Base-by-base conservation (phyloP, 2,888 invertebrate species). In the Apamea crenata region DNA sequence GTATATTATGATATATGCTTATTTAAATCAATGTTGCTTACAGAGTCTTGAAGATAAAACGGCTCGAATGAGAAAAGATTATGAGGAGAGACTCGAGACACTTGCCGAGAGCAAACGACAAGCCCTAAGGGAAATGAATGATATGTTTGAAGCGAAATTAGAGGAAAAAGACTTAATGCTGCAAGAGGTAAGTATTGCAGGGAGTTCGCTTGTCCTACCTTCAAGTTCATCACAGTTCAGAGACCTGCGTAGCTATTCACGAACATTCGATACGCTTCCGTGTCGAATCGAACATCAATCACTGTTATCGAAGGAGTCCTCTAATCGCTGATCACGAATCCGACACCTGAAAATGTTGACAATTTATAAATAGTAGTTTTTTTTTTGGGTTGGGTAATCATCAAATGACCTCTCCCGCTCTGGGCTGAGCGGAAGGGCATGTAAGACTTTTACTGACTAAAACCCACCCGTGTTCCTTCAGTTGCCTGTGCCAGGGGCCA, bases 21-120 rank as follows among this genome's bases (percentile, higher is more conserved):
- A 73, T 61, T 65, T 29, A 44, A 47, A 71, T 25, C n/a, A 79
- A 75, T 84, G 65, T 81, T 77, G 61, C 86, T 92, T 89, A 32
- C 84, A 97, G 94, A 97, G 96, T 67, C 97, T 99, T 71, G 98
- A 98, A 93, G 97, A 98, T 80, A 98, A 97, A 91, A 97, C 98
- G 89, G 97, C 97, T 32, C 95, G 97, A 83, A 97, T 98, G 97
- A 96, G 98, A 63, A 97, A 97, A 85, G 97, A 97, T 83, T 98
- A 98, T 87, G 98, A 98, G 90, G 95, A 96, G 77, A 97, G 97
- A 88, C 95, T 98, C 14, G 97, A 97, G 76, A 97, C 97, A 3
- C 95, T 98, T 3, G 97, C 97, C 74, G 97, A 97, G 79, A 96
- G 96, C 79, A 97, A 97, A 90, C 92, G 96, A 10, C 90, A 93